A percentile compares a stretch with the other conserved stretches of the same genome.
phyloP scores from a whole-genome alignment of 2,797 vertebrate genomes.

The Poecilia gillii region DNA sequence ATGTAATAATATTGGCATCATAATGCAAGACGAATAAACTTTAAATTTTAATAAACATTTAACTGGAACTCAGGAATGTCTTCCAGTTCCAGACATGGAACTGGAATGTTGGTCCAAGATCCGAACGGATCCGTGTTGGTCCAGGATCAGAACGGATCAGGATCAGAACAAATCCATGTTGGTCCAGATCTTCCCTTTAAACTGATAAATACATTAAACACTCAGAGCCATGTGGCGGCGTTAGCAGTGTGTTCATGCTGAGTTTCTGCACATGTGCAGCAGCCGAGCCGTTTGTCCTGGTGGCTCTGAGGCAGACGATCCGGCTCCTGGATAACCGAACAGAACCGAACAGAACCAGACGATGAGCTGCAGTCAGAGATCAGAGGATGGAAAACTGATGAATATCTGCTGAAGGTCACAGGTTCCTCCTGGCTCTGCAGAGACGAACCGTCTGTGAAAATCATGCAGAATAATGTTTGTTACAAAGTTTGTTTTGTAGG shows the following conservation, averaged over 20 bases:
- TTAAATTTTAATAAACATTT: too few relatives aligned
- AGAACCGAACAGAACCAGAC: not conserved
- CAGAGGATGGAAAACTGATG: not conserved
- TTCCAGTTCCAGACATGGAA: too few relatives aligned
- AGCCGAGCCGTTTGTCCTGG: not conserved
- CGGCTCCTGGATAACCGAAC: not conserved
- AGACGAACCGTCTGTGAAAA: not conserved
- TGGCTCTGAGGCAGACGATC: not conserved
- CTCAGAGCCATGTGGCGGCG: too few relatives aligned
- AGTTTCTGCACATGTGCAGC: not conserved
- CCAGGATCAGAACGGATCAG: too few relatives aligned
- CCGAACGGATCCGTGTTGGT: not conserved
- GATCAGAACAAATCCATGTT: too few relatives aligned
- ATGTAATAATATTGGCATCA: too few relatives aligned
- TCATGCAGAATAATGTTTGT: not conserved
- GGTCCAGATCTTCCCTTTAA: too few relatives aligned
- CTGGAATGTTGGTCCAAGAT: not conserved
- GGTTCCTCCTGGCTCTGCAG: not conserved
- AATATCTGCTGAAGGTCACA: constrained; percentile 1
- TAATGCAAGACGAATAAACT: too few relatives aligned
- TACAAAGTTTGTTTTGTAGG: not conserved
- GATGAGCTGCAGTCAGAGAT: not conserved
- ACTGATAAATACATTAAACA: too few relatives aligned
- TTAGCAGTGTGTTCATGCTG: not conserved
- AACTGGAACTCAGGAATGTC: too few relatives aligned